Evolutionary conservation across 2,797 vertebrate species (phyloP).

Genomic region (Nasua narica): DNA sequence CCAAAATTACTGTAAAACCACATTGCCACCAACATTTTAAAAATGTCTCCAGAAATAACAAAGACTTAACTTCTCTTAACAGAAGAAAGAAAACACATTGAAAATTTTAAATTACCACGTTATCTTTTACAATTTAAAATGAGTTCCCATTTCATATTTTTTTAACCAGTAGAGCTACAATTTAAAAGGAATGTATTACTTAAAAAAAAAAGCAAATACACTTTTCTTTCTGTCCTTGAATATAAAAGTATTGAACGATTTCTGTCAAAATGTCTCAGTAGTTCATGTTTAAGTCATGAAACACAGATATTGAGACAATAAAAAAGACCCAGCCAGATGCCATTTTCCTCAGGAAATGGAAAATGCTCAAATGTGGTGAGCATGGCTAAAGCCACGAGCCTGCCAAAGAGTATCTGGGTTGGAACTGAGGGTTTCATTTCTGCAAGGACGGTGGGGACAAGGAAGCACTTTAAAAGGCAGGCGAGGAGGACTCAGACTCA

Average conservation of each 20-base stretch:
- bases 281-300: neutral
- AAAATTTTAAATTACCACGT: conserved; percentile 11
- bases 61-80: conserved; percentile 15
- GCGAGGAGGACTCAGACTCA: neutral
- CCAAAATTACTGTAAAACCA: conserved; percentile 71
- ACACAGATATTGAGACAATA: neutral
- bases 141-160: neutral
- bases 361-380: neutral
- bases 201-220: conserved; percentile 12
- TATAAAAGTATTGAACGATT: neutral
- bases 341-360: neutral
- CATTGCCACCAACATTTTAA: conserved; percentile 73
- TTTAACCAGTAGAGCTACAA: neutral
- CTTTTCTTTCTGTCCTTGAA: conserved; percentile 40
- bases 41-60: conserved; percentile 64
- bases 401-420: neutral
- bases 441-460: neutral
- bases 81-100: conserved; percentile 34
- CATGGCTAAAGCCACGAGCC: neutral
- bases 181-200: neutral
- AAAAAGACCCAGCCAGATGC: neutral
- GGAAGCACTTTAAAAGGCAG: neutral
- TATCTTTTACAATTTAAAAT: conserved; percentile 45
- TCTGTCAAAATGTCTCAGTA: neutral
- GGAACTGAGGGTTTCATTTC: neutral